Conservation (phyloP, 2,113 vertebrate genomes). For the Oryzias curvinotus region DNA sequence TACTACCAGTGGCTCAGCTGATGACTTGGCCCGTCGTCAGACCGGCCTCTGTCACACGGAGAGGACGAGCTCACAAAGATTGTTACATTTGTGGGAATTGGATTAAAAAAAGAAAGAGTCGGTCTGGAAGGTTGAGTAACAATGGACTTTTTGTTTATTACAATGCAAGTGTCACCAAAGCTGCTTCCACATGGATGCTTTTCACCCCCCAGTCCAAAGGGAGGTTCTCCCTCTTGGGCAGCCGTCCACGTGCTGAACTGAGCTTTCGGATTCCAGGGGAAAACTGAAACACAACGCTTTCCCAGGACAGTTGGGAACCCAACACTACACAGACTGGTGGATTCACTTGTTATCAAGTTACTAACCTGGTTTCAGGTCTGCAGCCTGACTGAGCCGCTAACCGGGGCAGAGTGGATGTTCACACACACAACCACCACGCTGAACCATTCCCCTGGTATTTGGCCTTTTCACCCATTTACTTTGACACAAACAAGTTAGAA, state of each 20-base stretch:
- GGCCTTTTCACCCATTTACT: constrained; percentile 31
- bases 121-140: background rate
- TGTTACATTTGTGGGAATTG: constrained; percentile 13
- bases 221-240: constrained; percentile 38
- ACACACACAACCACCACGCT: background rate
- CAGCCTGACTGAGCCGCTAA: constrained; percentile 12
- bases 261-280: constrained; percentile 45
- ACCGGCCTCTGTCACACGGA: constrained; percentile 36
- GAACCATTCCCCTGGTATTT: constrained; percentile 31
- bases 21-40: constrained; percentile 28
- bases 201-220: constrained; percentile 40
- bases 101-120: constrained; percentile 35
- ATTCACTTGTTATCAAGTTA: constrained; percentile 53
- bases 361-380: constrained; percentile 37
- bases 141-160: too few species aligned
- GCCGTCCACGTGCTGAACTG: constrained; percentile 27
- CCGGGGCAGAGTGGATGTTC: constrained; percentile 15
- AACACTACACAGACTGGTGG: constrained; percentile 51
- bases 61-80: constrained; percentile 6
- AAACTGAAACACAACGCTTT: constrained; percentile 53
- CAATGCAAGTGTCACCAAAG: constrained; percentile 49
- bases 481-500: constrained; percentile 40
- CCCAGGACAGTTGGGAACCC: constrained; percentile 55
- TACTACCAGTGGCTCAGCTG: constrained; percentile 53
- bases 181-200: constrained; percentile 31